phyloP scores from a whole-genome alignment of 1,140 invertebrate species.

The Rhyacophila brunnea region DNA sequence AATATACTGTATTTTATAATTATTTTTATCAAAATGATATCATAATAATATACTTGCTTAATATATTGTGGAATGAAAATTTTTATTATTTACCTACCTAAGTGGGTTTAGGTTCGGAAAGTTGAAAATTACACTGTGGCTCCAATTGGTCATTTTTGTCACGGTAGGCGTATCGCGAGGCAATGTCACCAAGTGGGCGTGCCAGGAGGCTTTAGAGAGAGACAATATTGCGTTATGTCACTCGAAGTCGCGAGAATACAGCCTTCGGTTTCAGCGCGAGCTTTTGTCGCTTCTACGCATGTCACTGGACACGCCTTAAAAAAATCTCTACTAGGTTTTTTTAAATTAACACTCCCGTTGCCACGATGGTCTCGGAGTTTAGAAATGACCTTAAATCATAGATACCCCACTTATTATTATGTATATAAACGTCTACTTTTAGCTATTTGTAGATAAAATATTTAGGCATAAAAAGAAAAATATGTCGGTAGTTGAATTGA shows the following conservation, averaged over 20 bases:
- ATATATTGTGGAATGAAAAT: neutral
- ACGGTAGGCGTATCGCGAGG: constrained; percentile 22
- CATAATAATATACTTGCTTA: neutral
- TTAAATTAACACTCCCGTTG: no score
- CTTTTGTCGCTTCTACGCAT: neutral
- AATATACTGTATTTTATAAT: no score
- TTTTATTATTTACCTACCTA: no score
- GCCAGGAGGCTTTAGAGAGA: constrained; percentile 2
- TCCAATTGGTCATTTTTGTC: constrained; percentile 23
- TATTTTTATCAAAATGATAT: no score
- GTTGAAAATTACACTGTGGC: constrained; percentile 14
- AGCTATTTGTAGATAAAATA: no score
- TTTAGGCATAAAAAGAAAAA: no score
- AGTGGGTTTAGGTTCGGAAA: constrained; percentile 10
- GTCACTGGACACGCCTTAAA: neutral
- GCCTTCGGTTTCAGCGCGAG: neutral
- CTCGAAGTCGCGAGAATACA: constrained; percentile 2
- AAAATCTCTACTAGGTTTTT: no score
- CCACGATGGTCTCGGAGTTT: no score
- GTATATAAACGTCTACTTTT: no score
- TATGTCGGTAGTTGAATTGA: no score
- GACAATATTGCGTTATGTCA: neutral
- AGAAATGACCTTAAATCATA: no score
- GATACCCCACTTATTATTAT: no score
- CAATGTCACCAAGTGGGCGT: constrained; percentile 31